Conservation (phyloP, 2,888 invertebrate species). For the Limnephilus rhombicus region DNA sequence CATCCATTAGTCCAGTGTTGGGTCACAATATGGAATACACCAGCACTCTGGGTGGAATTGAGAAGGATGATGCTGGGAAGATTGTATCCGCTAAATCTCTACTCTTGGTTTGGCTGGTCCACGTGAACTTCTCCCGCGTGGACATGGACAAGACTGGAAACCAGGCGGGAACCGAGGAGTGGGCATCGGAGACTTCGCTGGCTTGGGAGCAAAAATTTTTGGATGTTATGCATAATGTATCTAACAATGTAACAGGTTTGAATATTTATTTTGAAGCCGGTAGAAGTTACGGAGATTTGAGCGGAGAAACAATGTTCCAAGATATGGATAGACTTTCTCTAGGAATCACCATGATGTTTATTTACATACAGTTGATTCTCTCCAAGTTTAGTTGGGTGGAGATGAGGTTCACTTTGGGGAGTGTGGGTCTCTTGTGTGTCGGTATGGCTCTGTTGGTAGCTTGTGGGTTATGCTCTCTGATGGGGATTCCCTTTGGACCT, state of each 20-base stretch:
- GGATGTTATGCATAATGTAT: constrained; percentile 71
- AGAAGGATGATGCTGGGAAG: constrained; percentile 78
- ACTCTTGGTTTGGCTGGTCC: constrained; percentile 81
- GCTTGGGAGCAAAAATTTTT: constrained; percentile 81
- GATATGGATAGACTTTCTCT: constrained; percentile 83
- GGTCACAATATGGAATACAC: constrained; percentile 82
- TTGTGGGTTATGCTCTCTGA: constrained; percentile 83
- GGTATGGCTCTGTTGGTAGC: constrained; percentile 72
- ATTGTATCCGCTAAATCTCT: constrained; percentile 82
- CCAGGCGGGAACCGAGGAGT: constrained; percentile 85
- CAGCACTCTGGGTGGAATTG: constrained; percentile 80
- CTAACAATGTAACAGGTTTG: constrained; percentile 71
- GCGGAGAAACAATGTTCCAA: constrained; percentile 83
- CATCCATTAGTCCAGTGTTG: constrained; percentile 80
- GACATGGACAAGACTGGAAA: constrained; percentile 83
- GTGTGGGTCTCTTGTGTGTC: constrained; percentile 75
- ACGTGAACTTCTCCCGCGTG: constrained; percentile 83
- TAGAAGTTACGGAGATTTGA: constrained; percentile 87
- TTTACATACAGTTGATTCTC: constrained; percentile 74
- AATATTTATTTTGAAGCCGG: constrained; percentile 79
- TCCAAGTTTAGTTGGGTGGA: constrained; percentile 57
- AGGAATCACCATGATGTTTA: constrained; percentile 84
- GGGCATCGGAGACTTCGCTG: constrained; percentile 80
- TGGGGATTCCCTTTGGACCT: constrained; percentile 87
- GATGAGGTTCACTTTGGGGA: constrained; percentile 44